Conservation (phyloP, 2,888 invertebrate genomes). For the Taphrorychus bicolor region DNA sequence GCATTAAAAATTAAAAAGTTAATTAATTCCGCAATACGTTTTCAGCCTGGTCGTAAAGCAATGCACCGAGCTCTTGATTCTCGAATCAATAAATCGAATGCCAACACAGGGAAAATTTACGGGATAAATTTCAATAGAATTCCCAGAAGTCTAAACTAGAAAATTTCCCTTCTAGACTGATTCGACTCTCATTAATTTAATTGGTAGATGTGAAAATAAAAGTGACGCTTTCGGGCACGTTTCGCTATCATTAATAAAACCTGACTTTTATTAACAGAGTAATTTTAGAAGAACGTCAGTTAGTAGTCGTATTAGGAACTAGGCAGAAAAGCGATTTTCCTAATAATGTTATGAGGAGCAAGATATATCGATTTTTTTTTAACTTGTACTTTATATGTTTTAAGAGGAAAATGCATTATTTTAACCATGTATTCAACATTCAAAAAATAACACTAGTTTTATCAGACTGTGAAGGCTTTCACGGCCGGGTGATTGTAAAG, state of each 20-base stretch:
- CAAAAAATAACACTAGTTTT: no score
- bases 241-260: neutral
- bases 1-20: slow-evolving; percentile 21
- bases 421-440: no score
- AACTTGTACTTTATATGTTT: no score
- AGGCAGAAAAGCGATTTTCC: neutral
- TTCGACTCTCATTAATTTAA: slow-evolving; percentile 15
- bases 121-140: slow-evolving; percentile 15
- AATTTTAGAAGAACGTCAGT: neutral
- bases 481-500: no score
- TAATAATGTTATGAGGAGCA: no score
- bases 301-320: neutral
- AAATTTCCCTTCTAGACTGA: slow-evolving; percentile 18
- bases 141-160: slow-evolving; percentile 11
- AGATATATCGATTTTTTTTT: no score
- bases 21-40: slow-evolving; percentile 17
- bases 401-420: no score
- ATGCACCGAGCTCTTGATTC: slow-evolving; percentile 19
- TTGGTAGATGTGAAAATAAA: neutral
- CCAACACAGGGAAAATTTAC: slow-evolving; percentile 22
- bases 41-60: slow-evolving; percentile 17
- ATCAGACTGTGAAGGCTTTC: no score
- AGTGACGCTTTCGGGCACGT: neutral
- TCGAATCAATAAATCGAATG: slow-evolving; percentile 26
- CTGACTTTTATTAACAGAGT: neutral